Conservation (phyloP, 2,888 invertebrate genomes). For the Orthosia gracilis region DNA sequence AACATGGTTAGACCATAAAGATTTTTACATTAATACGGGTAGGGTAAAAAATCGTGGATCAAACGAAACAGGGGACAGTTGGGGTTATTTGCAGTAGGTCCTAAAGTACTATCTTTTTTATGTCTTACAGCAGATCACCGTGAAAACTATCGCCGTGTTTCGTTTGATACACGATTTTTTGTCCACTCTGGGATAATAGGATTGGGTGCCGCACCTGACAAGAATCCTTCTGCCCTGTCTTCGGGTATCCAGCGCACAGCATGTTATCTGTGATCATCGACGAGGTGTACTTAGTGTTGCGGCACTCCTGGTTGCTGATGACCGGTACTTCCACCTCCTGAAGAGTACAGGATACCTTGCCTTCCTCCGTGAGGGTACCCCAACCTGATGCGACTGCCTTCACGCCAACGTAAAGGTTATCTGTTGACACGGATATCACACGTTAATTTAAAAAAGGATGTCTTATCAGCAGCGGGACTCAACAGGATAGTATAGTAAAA, state of each 20-base stretch:
- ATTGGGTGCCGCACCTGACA: conserved; percentile 92
- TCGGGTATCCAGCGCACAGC: conserved; percentile 96
- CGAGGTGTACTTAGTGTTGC: conserved; percentile 94
- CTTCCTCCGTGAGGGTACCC: conserved; percentile 97
- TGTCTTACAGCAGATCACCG: too few relatives aligned
- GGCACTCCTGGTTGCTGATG: conserved; percentile 93
- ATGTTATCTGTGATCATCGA: conserved; percentile 97
- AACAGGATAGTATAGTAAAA: too few relatives aligned
- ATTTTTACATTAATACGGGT: too few relatives aligned
- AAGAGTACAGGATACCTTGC: conserved; percentile 95
- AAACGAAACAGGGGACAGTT: too few relatives aligned
- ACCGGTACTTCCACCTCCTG: conserved; percentile 96
- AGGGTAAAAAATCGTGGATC: too few relatives aligned
- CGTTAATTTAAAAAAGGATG: neutral
- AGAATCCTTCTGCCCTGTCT: conserved; percentile 94
- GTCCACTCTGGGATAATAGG: neutral
- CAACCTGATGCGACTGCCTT: conserved; percentile 96
- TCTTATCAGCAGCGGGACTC: too few relatives aligned
- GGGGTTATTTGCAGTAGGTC: too few relatives aligned
- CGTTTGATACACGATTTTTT: too few relatives aligned
- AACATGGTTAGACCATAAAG: too few relatives aligned
- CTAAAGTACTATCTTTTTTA: too few relatives aligned
- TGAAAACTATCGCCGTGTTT: too few relatives aligned
- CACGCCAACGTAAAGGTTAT: conserved; percentile 93
- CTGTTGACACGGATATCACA: conserved; percentile 77